Evolutionary conservation across 2,797 vertebrate genomes (phyloP).

Genomic region (Clarias laeviceps): DNA sequence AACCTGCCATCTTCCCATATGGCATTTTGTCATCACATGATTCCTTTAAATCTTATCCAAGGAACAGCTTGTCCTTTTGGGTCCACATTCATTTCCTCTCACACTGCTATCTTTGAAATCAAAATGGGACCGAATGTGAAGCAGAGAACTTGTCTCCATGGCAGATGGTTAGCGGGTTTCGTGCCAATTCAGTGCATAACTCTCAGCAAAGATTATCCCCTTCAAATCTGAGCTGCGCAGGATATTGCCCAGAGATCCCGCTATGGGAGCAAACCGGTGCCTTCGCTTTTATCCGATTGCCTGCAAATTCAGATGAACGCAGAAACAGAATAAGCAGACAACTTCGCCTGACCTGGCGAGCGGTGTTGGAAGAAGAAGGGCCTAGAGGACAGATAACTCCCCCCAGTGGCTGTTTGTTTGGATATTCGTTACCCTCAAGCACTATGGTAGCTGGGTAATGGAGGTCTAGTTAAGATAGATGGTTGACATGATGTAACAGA

Average conservation of each 20-base stretch:
- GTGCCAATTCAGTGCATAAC: slow-evolving; percentile 51
- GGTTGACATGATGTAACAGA: background rate
- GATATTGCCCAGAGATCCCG: slow-evolving; percentile 62
- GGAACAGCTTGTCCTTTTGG: slow-evolving; percentile 63
- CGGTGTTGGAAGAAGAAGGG: background rate
- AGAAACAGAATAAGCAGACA: slow-evolving; percentile 21
- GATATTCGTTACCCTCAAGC: slow-evolving; percentile 23
- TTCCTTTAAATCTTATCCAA: slow-evolving; percentile 61
- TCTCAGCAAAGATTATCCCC: slow-evolving; percentile 57
- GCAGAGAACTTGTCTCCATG: slow-evolving; percentile 54
- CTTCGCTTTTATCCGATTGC: slow-evolving; percentile 46
- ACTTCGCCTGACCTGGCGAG: slow-evolving; percentile 28
- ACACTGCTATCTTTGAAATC: slow-evolving; percentile 59
- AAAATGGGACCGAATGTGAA: slow-evolving; percentile 45
- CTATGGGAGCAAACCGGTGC: slow-evolving; percentile 46
- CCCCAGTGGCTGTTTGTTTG: slow-evolving; percentile 34
- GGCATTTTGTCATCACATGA: slow-evolving; percentile 55
- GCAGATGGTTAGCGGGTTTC: slow-evolving; percentile 65
- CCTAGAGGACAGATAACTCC: slow-evolving; percentile 28
- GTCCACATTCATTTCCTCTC: slow-evolving; percentile 64
- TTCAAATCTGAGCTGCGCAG: slow-evolving; percentile 66
- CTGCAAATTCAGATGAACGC: slow-evolving; percentile 37
- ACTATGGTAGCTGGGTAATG: slow-evolving; percentile 4
- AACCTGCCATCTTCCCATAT: slow-evolving; percentile 58
- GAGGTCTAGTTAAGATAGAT: background rate